These are phyloP conservation scores for Ceuthmochares aereus DNA, from an alignment of 2,113 vertebrate genomes.

Conservation along the genomic window DNA sequence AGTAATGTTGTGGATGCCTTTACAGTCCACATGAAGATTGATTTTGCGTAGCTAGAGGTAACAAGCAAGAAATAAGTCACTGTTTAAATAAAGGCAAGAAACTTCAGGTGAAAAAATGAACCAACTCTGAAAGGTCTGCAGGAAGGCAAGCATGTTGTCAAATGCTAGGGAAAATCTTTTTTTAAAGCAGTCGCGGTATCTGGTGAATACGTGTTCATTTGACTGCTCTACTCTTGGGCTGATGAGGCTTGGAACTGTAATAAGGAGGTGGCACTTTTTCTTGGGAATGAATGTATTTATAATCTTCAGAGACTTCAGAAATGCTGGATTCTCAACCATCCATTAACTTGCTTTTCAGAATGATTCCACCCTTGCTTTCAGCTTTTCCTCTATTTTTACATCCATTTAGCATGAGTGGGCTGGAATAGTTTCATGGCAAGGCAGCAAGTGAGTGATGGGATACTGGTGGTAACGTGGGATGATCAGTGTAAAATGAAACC, in stretches of 20 bases:
- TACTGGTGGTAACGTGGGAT: neutral
- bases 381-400: conserved; percentile 25
- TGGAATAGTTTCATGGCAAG: neutral
- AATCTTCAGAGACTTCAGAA: conserved; percentile 21
- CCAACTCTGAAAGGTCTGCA: neutral
- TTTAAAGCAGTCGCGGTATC: neutral
- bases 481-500: neutral
- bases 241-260: conserved; percentile 46
- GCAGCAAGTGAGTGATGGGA: neutral
- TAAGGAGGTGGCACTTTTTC: conserved; percentile 37
- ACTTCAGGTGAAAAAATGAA: neutral
- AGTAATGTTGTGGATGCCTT: neutral
- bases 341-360: conserved; percentile 23
- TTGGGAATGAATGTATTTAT: conserved; percentile 8
- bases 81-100: neutral
- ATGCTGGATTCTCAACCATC: conserved; percentile 3
- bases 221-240: conserved; percentile 21
- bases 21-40: neutral
- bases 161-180: neutral
- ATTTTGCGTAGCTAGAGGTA: neutral
- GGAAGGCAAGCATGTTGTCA: neutral
- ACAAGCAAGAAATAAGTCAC: neutral
- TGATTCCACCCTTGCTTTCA: conserved; percentile 34
- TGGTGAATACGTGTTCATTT: neutral
- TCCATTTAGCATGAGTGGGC: conserved; percentile 21